Percentiles rank a stretch among this genome's conserved stretches.
These are phyloP conservation scores for Drosophila paramelanica DNA, from an alignment of 2,888 invertebrate genomes.

Conservation along the genomic window DNA sequence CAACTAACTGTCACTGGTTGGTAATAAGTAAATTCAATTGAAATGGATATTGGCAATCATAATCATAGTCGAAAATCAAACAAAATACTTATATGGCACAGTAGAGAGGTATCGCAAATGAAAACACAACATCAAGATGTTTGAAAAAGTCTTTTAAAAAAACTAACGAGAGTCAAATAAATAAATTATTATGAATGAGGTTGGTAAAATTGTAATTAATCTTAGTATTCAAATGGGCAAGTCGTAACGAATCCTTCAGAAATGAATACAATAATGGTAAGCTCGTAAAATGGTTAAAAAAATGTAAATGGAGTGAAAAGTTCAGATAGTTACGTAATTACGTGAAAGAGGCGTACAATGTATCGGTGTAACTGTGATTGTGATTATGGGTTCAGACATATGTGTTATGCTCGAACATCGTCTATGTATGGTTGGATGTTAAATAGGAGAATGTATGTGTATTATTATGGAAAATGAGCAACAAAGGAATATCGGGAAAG, in stretches of 20 bases:
- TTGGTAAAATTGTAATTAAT: constrained; percentile 28
- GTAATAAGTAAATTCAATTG: constrained; percentile 33
- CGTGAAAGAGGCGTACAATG: constrained; percentile 66
- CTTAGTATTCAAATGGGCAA: constrained; percentile 38
- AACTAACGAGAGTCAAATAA: constrained; percentile 72
- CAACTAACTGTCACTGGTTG: constrained; percentile 51
- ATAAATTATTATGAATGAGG: constrained; percentile 37
- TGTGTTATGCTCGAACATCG: constrained; percentile 53
- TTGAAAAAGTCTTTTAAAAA: constrained; percentile 74
- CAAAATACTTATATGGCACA: constrained; percentile 43
- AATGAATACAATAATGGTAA: constrained; percentile 24
- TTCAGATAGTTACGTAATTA: constrained; percentile 42
- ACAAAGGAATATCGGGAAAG: constrained; percentile 42
- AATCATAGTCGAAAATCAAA: constrained; percentile 36
- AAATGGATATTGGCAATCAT: constrained; percentile 35
- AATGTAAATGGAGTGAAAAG: constrained; percentile 46
- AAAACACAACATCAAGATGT: constrained; percentile 84
- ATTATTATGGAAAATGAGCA: constrained; percentile 41
- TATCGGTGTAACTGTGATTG: constrained; percentile 52
- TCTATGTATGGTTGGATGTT: constrained; percentile 28
- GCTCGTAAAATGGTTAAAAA: background rate
- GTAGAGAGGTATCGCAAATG: constrained; percentile 68
- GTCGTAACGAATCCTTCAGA: constrained; percentile 21
- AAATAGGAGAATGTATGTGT: constrained; percentile 35
- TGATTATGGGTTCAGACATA: constrained; percentile 44